Evolutionary conservation across 1,140 invertebrate genomes (phyloP).

Genomic region (Diuraphis noxia): DNA sequence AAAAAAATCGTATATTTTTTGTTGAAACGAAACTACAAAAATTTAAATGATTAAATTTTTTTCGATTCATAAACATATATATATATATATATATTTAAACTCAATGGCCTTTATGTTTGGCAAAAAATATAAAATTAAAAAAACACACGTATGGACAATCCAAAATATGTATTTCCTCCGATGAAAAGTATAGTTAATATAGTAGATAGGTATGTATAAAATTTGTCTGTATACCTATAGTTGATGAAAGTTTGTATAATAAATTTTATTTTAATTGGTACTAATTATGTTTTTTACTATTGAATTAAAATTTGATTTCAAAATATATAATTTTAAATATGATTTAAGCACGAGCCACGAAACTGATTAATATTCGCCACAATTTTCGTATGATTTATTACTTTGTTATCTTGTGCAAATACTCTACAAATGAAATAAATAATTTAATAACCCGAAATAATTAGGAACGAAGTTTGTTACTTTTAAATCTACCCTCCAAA

Average conservation of each 20-base stretch:
- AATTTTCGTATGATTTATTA: conserved; percentile 16
- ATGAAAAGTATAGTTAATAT: background rate
- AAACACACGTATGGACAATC: too few relatives aligned
- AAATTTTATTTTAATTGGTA: background rate
- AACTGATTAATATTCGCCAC: conserved; percentile 2
- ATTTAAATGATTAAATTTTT: background rate
- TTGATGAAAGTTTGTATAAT: background rate
- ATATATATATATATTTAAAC: background rate
- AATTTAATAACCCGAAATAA: conserved; percentile 24
- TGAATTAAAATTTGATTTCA: background rate
- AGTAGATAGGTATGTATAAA: background rate
- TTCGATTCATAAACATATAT: background rate
- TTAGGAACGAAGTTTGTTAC: background rate
- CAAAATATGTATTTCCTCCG: background rate
- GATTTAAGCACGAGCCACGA: background rate
- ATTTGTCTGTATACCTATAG: too few relatives aligned
- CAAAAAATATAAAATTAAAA: background rate
- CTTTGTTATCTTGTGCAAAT: conserved; percentile 7
- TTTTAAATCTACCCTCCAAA: background rate
- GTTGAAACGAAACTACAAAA: background rate
- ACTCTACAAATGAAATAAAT: background rate
- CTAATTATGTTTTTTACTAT: background rate
- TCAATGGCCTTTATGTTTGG: background rate
- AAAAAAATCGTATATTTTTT: background rate
- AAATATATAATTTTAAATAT: background rate